Base-by-base conservation (phyloP, 1,140 invertebrate species). In the Lepidurus packardi region DNA sequence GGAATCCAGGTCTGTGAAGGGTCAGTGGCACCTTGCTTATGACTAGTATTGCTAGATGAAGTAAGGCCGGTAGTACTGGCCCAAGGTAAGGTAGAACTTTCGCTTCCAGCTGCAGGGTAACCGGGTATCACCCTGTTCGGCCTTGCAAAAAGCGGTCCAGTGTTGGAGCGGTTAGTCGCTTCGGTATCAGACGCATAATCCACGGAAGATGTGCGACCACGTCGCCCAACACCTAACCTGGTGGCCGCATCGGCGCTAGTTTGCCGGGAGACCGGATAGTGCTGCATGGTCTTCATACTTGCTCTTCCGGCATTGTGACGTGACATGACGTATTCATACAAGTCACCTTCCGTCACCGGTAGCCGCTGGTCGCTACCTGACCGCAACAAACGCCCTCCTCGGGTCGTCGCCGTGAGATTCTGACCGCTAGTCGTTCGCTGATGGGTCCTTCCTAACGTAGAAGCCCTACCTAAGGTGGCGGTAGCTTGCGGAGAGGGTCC, bases 171-270 rank as follows among this genome's bases (percentile, higher is more conserved):
- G 0, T 91, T 80, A 73, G 84, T 92, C 1, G 94, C 93, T 87
- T 98, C 96, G 0, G 96, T 97, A 83, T 98, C 96, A 16, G 95
- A 97, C 44, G 93, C 94, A 84, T 95, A 96, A 85, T 95, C 94
- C 80, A 95, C 86, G 73, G 91, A 82, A 11, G 80, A 80, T 34
- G 83, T 81, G 73, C 82, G 81, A 11, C 81, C 80, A 41, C 77
- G 13, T 16, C 76, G 21, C 8, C 43, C 41, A 81, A 78, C 79
- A 82, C 81, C 43, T 82, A 80, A 74, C 80, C 82, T 76, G 79
- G 82, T 73, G 80, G 81, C 74, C 78, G 81, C 44, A 77, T 80
- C n/a, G 78, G 77, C 24, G 78, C 82, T 43, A 78, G 77, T 77
- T 80, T 81, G 73, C 78, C 81, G 77, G 16, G 65, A 73, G 77